Evolutionary conservation across 2,797 vertebrate genomes (phyloP), one percentile per base, ranked within the genome.

Genomic region (Esox masquinongy): DNA sequence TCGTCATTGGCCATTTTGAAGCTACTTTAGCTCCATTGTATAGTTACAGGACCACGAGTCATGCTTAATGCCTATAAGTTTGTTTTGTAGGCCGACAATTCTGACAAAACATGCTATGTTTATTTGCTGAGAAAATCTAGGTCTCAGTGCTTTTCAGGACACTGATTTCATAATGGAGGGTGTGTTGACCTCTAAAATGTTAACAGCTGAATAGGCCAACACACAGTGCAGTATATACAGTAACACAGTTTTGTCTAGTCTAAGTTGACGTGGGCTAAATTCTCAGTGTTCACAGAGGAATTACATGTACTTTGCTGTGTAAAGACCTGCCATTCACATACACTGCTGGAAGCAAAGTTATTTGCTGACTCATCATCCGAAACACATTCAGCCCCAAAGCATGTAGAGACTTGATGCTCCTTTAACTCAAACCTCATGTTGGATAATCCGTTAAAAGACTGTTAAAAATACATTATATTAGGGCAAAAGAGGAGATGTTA

Each of bases 391-490:
- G 69, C 34, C 72, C 74, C 36, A 19, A 74, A 73, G 77, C 74
- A 79, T 76, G 84, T 26, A 17, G 34, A 80, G 77, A 77, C 82
- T 19, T 82, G 77, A 36, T 17, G 56, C 14, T 26, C 47, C 15
- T 15, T n/a, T 22, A 11, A 68, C 50, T 15, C 17, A 74, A 50
- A 50, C 49, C 19, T 6, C 9, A 17, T 24, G 5, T 51, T n/a
- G 14, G 31, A 43, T 14, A 70, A 47, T 47, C 43, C 43, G 43
- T 47, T 47, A 47, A 47, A 47, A 12, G 43, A 47, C 43, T 1
- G 43, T 47, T 47, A 43, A 1, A 6, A 43, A 43, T 3, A 39
- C 36, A 1, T 11, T 47, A 14, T 14, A 0, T 47, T 47, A 47
- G 9, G 43, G 43, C 43, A 47, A 47, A 47, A 14, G 11, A 1